Evolutionary conservation across 2,797 vertebrate species (phyloP).

Genomic region (Argya squamiceps): DNA sequence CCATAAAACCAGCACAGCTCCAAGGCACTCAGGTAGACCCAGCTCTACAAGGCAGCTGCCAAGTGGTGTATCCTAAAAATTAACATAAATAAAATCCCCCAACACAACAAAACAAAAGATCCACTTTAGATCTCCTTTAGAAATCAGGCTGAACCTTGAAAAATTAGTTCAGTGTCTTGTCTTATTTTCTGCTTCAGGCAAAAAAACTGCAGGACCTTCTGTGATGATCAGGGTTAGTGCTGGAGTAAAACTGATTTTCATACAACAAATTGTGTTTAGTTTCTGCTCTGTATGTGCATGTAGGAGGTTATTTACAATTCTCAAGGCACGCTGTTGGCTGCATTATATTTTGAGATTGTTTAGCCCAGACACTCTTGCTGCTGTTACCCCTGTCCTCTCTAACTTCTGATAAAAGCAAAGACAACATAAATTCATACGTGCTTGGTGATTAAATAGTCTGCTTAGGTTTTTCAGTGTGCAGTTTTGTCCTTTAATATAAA

Average conservation of each 20-base stretch:
- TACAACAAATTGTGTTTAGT: background rate
- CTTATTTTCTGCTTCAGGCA: background rate
- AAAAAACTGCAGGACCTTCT: background rate
- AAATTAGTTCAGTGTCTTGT: background rate
- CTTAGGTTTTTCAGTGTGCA: background rate
- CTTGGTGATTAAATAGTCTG: background rate
- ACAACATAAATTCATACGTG: background rate
- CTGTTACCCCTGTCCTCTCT: background rate
- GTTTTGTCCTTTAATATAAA: background rate
- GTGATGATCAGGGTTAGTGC: background rate
- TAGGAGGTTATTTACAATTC: conserved; percentile 1
- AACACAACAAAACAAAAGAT: background rate
- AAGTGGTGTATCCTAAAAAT: background rate
- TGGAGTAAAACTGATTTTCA: background rate
- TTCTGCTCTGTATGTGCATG: background rate
- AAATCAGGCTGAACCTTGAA: background rate
- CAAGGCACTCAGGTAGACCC: background rate
- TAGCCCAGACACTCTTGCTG: background rate
- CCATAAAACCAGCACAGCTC: background rate
- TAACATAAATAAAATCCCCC: background rate
- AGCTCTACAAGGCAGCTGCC: background rate
- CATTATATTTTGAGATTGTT: background rate
- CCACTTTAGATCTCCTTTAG: background rate
- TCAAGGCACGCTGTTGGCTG: background rate
- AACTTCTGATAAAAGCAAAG: background rate